Base-by-base conservation (phyloP, 1,140 invertebrate species). In the Varroa destructor region DNA sequence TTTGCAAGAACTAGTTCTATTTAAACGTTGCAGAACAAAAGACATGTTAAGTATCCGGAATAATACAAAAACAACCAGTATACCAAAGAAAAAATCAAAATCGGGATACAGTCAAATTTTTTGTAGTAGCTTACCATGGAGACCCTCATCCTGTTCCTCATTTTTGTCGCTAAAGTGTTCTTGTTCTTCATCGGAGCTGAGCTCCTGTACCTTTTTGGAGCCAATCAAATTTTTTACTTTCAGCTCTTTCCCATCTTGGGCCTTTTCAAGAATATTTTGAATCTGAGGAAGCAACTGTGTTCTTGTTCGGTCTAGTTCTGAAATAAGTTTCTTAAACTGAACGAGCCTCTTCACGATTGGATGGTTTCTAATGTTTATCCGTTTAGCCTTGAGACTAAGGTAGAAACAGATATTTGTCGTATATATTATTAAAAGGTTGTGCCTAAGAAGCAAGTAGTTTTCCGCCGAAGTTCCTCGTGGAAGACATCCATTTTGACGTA, bases 371-470 rank as follows among this genome's bases (percentile, higher is more conserved):
- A 90, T 81, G 71, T 83, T 81, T 54, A 83, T 79, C 74, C 84
- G 85, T 78, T 87, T 87, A 12, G 78, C 76, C 82, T 91, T 93
- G 0, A 95, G 76, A 74, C 90, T 81, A 73, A 95, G 78, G 80
- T 93, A 96, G 80, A 90, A 93, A 43, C 84, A 84, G 37, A 94
- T 86, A 79, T 94, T 93, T 36, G 85, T 86, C 75, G 86, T 89
- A 77, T 95, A 94, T 79, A 85, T 86, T 75, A 74, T 82, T 79
- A 75, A 42, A 6, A 74, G 71, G 71, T 71, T 74, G 55, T 61
- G 61, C 40, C 51, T 72, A 42, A 74, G 72, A 40, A 72, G 56
- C 56, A 64, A 43, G 55, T 58, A 71, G 8, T 71, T 72, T 73
- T 67, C 43, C 51, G 72, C n/a, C 64, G 56, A 55, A 72, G 14